Base-by-base conservation (phyloP, 2,888 invertebrate genomes). In the Amphipyra berbera region DNA sequence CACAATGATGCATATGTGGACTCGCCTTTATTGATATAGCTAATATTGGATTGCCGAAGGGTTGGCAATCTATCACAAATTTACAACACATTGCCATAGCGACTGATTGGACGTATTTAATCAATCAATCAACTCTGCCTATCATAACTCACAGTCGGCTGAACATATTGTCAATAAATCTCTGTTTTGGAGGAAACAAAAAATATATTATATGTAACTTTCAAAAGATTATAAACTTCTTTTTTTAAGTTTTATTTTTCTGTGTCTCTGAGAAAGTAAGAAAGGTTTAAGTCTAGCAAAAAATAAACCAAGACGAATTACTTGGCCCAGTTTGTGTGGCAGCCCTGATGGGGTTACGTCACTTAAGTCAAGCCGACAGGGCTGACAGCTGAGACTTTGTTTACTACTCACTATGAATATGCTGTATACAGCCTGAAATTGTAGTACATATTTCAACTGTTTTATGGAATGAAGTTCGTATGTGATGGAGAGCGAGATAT, bases 301-400 rank as follows among this genome's bases (percentile, higher is more conserved):
- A 67, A 73, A 40, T 61, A 58, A 65, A 71, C 48, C 40, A 46
- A 47, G 69, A 69, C 30, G 53, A 53, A 73, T 70, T 53, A 65
- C 76, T 67, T 75, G 76, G 59, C 76, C 78, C 61, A 64, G 64
- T 76, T 76, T 52, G 45, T 27, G 61, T 47, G 76, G 44, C 67
- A 70, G 21, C 78, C 71, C 78, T 78, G 57, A 50, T 58, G 60
- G 56, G 61, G 65, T 66, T 48, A 64, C 69, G 53, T 78, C 76
- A 68, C 67, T 63, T 68, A 57, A 37, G 58, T 65, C 64, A 59
- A 71, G 59, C 27, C 14, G 58, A 59, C 58, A 75, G 65, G 47
- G 62, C 33, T 78, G 68, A 63, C 62, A 76, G 56, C 30, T 68
- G 35, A 78, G 61, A 35, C 49, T 74, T 62, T 72, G 58, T 76